Percentiles rank a stretch among this genome's conserved stretches.
These are phyloP conservation scores for Diachasmimorpha longicaudata DNA, from an alignment of 1,140 invertebrate species.

Conservation along the genomic window DNA sequence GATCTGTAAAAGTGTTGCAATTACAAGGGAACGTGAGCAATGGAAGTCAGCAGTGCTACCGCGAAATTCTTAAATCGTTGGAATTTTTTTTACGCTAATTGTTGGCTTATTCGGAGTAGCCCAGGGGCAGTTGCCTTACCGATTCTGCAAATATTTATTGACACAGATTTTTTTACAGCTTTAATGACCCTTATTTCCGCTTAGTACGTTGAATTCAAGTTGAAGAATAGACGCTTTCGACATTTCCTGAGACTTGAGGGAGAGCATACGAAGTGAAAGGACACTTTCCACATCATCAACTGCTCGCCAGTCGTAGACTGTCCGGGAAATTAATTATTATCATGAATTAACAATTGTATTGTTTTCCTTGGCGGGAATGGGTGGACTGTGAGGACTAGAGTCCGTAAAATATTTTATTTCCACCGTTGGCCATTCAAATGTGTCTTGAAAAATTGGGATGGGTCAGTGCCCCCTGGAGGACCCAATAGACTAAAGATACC, in stretches of 20 bases:
- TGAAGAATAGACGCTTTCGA: background rate
- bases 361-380: background rate
- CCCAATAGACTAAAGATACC: too few species aligned
- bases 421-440: too few species aligned
- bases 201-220: background rate
- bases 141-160: background rate
- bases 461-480: background rate
- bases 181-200: background rate
- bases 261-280: slow-evolving; percentile 1
- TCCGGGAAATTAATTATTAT: background rate
- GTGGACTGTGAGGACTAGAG: too few species aligned
- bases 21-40: background rate
- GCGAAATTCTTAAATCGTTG: background rate
- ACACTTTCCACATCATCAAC: slow-evolving; percentile 1
- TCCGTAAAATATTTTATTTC: too few species aligned
- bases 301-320: background rate
- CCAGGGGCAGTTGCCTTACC: background rate
- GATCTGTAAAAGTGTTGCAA: background rate
- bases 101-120: too few species aligned
- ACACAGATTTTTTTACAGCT: background rate
- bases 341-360: background rate
- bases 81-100: background rate
- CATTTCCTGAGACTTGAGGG: background rate
- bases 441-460: background rate
- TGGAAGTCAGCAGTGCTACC: background rate